Evolutionary conservation across 2,888 invertebrate species (phyloP).

Genomic region (Andrena fulva): DNA sequence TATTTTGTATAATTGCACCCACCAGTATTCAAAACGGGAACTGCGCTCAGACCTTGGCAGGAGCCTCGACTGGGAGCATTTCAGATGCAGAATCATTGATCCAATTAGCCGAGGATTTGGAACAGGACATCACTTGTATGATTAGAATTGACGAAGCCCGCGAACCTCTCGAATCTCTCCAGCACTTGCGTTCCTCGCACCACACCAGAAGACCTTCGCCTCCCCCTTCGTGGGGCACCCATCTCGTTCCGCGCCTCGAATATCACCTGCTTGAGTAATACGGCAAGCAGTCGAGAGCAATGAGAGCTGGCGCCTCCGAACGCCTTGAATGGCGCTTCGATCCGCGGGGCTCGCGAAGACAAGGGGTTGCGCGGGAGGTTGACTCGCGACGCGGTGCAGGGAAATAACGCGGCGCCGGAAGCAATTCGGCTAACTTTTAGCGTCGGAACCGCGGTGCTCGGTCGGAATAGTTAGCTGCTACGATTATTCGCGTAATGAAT

Average conservation of each 20-base stretch:
- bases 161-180: no score
- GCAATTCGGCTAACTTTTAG: constrained; percentile 52
- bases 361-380: neutral
- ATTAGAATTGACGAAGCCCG: no score
- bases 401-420: constrained; percentile 35
- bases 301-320: neutral
- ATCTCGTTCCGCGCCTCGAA: constrained; percentile 32
- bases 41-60: no score
- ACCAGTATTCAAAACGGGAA: no score
- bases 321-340: constrained; percentile 5
- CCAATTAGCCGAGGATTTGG: no score
- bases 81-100: no score
- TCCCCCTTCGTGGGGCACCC: no score
- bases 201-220: no score
- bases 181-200: no score
- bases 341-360: neutral
- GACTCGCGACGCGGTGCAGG: constrained; percentile 4
- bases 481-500: constrained; percentile 49
- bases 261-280: constrained; percentile 46
- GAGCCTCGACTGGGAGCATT: no score
- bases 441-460: constrained; percentile 9
- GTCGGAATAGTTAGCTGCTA: constrained; percentile 40
- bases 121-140: no score
- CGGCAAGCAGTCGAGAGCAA: constrained; percentile 32
- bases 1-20: no score